Evolutionary conservation across 2,113 vertebrate genomes (phyloP).

Genomic region (Cottus gobio): DNA sequence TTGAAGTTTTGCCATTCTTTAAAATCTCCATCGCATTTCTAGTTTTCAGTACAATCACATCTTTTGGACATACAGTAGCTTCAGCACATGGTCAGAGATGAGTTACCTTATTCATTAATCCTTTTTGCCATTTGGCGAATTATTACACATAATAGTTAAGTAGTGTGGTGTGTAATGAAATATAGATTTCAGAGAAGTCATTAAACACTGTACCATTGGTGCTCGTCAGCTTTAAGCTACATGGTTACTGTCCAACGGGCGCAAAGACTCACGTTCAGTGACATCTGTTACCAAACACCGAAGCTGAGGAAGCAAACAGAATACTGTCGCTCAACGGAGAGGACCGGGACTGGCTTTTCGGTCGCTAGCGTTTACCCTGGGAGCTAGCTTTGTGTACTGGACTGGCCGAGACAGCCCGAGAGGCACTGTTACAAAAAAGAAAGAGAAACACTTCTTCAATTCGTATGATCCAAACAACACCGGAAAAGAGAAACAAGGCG

Average conservation of each 20-base stretch:
- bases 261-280: neutral
- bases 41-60: conserved; percentile 57
- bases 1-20: conserved; percentile 25
- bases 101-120: conserved; percentile 7
- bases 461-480: conserved; percentile 33
- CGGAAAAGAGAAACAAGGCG: conserved; percentile 13
- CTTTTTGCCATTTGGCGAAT: conserved; percentile 11
- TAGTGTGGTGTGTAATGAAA: neutral
- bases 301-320: conserved; percentile 37
- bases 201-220: conserved; percentile 30
- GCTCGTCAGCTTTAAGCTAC: conserved; percentile 54
- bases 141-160: neutral
- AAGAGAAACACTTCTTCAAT: conserved; percentile 18
- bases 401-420: conserved; percentile 69
- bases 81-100: conserved; percentile 62
- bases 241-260: conserved; percentile 17
- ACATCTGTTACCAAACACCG: neutral
- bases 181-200: neutral
- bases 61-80: conserved; percentile 69
- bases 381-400: conserved; percentile 53
- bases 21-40: neutral
- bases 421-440: conserved; percentile 70
- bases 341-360: conserved; percentile 57
- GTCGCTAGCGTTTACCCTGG: conserved; percentile 49
- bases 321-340: conserved; percentile 19